Percentiles rank a stretch among this genome's conserved stretches.
These are phyloP conservation scores for Fundulus diaphanus DNA, from an alignment of 2,797 vertebrate genomes.

Conservation along the genomic window DNA sequence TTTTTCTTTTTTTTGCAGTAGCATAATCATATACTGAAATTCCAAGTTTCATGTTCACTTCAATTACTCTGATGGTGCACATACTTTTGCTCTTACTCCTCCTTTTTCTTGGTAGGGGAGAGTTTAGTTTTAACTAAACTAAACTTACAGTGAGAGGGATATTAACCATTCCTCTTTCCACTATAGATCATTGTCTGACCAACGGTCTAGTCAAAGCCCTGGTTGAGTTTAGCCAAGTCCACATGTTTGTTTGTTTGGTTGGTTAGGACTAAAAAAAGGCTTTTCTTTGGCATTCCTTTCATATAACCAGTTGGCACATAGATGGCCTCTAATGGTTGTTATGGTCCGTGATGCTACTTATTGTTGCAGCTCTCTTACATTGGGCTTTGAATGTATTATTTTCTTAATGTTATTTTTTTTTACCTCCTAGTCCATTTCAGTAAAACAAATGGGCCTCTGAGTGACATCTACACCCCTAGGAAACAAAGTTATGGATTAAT, in stretches of 20 bases:
- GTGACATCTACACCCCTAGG: background rate
- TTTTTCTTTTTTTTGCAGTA: background rate
- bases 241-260: background rate
- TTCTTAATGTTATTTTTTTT: too few relatives aligned
- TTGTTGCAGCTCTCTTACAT: background rate
- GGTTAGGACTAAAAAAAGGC: background rate
- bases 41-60: background rate
- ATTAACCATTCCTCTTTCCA: background rate
- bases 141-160: background rate
- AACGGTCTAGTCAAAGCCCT: background rate
- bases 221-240: background rate
- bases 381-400: background rate
- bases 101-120: background rate
- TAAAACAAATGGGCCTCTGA: background rate
- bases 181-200: background rate
- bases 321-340: background rate
- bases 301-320: background rate
- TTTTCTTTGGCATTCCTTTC: background rate
- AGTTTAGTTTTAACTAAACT: background rate
- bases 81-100: background rate
- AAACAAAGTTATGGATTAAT: background rate
- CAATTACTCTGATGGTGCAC: background rate
- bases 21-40: background rate
- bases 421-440: background rate
- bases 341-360: background rate